Evolutionary conservation across 2,113 vertebrate genomes (phyloP).

Genomic region (Corapipo altera): DNA sequence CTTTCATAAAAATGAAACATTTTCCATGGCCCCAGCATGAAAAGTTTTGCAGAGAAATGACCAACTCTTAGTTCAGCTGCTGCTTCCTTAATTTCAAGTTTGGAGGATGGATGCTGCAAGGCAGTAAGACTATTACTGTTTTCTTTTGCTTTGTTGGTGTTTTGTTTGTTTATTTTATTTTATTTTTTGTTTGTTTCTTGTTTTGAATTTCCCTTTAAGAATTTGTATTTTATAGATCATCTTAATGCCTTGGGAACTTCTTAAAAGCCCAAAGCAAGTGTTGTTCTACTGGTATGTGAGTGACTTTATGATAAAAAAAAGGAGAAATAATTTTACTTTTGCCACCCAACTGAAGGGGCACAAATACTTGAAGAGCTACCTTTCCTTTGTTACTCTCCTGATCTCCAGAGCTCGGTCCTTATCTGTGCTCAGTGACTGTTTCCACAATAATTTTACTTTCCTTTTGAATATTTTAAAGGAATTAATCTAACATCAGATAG

Average conservation of each 20-base stretch:
- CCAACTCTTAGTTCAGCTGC: not conserved
- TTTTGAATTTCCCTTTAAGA: not conserved
- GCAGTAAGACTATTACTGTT: not conserved
- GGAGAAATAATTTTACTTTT: not conserved
- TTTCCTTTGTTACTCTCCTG: not conserved
- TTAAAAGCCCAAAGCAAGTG: not conserved
- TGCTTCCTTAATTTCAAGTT: not conserved
- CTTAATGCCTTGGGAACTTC: not conserved
- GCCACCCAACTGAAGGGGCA: not conserved
- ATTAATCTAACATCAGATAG: not conserved
- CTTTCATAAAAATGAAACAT: not conserved
- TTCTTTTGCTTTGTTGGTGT: fast-evolving
- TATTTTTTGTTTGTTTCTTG: not conserved
- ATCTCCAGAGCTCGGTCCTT: not conserved
- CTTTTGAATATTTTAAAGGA: not conserved
- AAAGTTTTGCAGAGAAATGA: not conserved
- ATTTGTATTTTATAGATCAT: not conserved
- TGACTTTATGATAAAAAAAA: not conserved
- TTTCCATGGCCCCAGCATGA: not conserved
- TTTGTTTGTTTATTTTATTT: not conserved
- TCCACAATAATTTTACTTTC: not conserved
- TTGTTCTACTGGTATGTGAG: not conserved
- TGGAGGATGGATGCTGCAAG: not conserved
- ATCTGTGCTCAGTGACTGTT: not conserved
- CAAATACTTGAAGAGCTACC: not conserved